Percentiles rank a stretch among this genome's conserved stretches.
Conservation (phyloP, 1,140 invertebrate genomes). For the Anastatus disparis region DNA sequence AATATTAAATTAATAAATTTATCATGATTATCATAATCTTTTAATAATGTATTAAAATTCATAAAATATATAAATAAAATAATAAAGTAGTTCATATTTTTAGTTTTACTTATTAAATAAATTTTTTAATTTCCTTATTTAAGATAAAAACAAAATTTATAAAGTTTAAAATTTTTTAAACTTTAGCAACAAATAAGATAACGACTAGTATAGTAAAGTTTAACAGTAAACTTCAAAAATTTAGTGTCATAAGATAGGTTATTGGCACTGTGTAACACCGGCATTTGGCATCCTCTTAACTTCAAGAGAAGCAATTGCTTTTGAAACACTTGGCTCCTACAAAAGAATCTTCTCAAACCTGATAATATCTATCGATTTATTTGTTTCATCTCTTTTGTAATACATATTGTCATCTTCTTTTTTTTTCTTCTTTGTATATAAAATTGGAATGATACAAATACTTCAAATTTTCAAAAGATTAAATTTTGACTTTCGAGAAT, state of each 20-base stretch:
- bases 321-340: conserved; percentile 29
- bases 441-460: conserved; percentile 2
- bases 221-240: conserved; percentile 14
- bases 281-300: conserved; percentile 28
- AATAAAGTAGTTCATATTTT: too few relatives aligned
- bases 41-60: too few relatives aligned
- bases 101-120: too few relatives aligned
- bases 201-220: too few relatives aligned
- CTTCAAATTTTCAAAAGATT: neutral
- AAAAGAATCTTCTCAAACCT: neutral
- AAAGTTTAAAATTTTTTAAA: too few relatives aligned
- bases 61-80: too few relatives aligned
- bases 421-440: neutral
- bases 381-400: conserved; percentile 17
- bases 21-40: too few relatives aligned
- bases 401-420: neutral
- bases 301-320: conserved; percentile 18
- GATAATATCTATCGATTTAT: conserved; percentile 31
- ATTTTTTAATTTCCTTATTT: too few relatives aligned
- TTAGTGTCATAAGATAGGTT: conserved; percentile 1
- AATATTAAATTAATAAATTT: too few relatives aligned
- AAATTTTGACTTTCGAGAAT: neutral
- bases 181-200: too few relatives aligned
- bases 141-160: too few relatives aligned
- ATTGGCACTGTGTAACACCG: conserved; percentile 4